Evolutionary conservation across 2,113 vertebrate species (phyloP).

Genomic region (Xenopus laevis): DNA sequence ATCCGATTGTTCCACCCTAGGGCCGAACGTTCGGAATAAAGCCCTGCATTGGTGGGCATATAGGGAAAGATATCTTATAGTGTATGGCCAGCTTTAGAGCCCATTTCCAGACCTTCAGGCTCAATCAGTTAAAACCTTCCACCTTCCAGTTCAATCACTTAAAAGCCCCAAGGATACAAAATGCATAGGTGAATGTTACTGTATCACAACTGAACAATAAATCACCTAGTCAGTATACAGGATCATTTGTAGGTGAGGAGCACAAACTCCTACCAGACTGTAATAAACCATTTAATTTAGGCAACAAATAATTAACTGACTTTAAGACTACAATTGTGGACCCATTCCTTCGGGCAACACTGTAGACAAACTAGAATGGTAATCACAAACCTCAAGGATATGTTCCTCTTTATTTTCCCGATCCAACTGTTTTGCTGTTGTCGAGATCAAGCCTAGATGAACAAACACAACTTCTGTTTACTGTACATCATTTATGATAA

Average conservation of each 20-base stretch:
- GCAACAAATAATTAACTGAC: conserved; percentile 26
- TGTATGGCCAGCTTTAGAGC: not conserved
- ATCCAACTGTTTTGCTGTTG: conserved; percentile 76
- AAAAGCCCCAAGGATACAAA: conserved; percentile 1
- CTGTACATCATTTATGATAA: no score
- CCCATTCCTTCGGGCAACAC: no score
- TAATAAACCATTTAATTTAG: not conserved
- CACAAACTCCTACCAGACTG: not conserved
- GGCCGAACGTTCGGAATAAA: no score
- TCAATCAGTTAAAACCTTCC: no score
- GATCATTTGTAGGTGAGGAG: not conserved
- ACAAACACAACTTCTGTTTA: not conserved
- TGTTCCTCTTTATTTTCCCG: conserved; percentile 90
- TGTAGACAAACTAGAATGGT: not conserved
- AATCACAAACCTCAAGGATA: conserved; percentile 83
- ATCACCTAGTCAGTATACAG: not conserved
- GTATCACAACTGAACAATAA: not conserved
- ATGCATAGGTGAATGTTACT: not conserved
- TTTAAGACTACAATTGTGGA: no score
- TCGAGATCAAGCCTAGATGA: conserved; percentile 81
- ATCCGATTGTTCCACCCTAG: no score
- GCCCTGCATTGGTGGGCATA: no score
- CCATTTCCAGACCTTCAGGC: not conserved
- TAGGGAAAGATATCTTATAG: no score
- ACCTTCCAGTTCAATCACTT: not conserved